Percentiles rank a stretch among this genome's conserved stretches.
Conservation (phyloP, 2,888 invertebrate genomes). For the Acrobasis repandana region DNA sequence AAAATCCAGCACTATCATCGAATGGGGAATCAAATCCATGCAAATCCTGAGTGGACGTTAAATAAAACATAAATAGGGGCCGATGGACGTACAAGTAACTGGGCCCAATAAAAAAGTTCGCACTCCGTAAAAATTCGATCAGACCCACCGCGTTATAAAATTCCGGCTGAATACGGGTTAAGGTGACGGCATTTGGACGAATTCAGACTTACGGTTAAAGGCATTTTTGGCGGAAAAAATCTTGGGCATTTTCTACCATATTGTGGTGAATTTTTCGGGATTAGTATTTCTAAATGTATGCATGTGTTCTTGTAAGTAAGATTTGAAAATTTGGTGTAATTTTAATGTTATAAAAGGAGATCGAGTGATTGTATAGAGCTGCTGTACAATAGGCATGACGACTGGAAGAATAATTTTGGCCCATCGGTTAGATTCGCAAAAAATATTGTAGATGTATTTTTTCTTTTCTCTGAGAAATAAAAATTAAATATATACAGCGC, state of each 20-base stretch:
- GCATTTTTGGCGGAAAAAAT: slow-evolving; percentile 7
- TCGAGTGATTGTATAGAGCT: too few species aligned
- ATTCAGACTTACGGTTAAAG: slow-evolving; percentile 10
- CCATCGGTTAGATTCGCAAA: too few species aligned
- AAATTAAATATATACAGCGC: too few species aligned
- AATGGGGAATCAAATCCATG: slow-evolving; percentile 59
- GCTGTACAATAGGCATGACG: too few species aligned
- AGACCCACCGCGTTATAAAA: slow-evolving; percentile 55
- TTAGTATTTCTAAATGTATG: slow-evolving; percentile 6
- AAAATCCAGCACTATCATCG: slow-evolving; percentile 46
- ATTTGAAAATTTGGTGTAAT: not conserved
- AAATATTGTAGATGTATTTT: too few species aligned
- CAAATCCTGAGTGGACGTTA: slow-evolving; percentile 70
- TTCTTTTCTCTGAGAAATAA: too few species aligned
- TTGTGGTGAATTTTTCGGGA: slow-evolving; percentile 7
- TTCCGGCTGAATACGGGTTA: slow-evolving; percentile 56
- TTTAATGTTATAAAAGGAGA: not conserved
- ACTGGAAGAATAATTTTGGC: too few species aligned
- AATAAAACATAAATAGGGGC: slow-evolving; percentile 74
- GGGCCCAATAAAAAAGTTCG: slow-evolving; percentile 65
- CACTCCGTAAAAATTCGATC: slow-evolving; percentile 71
- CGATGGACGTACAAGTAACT: slow-evolving; percentile 55
- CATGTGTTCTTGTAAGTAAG: not conserved
- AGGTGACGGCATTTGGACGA: slow-evolving; percentile 39
- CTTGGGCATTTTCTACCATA: not conserved